Conservation (phyloP, 2,888 invertebrate genomes). For the Heteromurus nitidus region DNA sequence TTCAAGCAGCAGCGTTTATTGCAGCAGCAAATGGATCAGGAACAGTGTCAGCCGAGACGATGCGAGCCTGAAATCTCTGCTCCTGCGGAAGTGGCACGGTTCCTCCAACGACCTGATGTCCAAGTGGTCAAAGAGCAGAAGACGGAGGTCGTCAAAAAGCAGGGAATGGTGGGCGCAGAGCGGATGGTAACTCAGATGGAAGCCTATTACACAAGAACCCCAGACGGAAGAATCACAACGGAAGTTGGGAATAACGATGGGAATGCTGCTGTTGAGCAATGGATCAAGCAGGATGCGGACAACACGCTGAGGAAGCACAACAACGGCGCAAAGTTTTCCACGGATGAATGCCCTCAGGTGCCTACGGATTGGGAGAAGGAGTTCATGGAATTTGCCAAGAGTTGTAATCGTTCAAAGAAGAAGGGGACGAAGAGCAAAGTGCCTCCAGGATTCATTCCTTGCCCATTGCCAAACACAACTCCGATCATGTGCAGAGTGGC, state of each 20-base stretch:
- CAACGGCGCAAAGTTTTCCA: not conserved
- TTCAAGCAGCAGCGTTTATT: constrained; percentile 7
- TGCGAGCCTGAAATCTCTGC: constrained; percentile 1
- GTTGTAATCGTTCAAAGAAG: constrained; percentile 29
- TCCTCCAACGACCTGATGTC: constrained; percentile 29
- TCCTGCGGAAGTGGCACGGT: constrained; percentile 1
- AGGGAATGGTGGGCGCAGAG: constrained; percentile 15
- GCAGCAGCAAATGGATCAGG: constrained; percentile 3
- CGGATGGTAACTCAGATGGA: constrained; percentile 29
- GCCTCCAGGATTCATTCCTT: constrained; percentile 38
- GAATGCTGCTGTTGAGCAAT: constrained; percentile 11
- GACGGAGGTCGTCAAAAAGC: constrained; percentile 37
- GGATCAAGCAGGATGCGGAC: constrained; percentile 32
- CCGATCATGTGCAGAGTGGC: constrained; percentile 35
- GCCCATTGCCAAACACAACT: constrained; percentile 32
- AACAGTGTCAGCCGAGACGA: not conserved
- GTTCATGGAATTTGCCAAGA: constrained; percentile 31
- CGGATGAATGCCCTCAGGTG: constrained; percentile 27
- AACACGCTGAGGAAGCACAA: not conserved
- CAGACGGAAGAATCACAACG: constrained; percentile 36
- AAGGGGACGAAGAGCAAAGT: constrained; percentile 4
- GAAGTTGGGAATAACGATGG: not conserved
- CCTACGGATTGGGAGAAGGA: constrained; percentile 48
- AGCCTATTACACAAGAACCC: constrained; percentile 34
- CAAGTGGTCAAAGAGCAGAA: constrained; percentile 47